Evolutionary conservation across 2,113 vertebrate species (phyloP), one percentile per base, ranked within the genome.

Genomic region (Pygathrix nemaeus): DNA sequence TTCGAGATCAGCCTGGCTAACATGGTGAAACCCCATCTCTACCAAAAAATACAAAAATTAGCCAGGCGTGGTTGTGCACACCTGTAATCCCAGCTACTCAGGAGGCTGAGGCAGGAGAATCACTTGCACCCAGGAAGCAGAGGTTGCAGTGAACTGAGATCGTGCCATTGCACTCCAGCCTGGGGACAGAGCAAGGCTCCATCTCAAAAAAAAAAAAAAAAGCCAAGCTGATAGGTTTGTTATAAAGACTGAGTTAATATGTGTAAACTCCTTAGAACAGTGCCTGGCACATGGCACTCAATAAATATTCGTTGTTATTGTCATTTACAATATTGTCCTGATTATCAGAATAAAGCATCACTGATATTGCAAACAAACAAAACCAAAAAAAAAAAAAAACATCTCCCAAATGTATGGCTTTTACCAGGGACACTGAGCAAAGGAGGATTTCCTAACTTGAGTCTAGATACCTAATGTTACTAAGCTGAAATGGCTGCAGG

Each of bases 101-200:
- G 32, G 32, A n/a, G 66, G 32, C 32, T 68, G 66, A 68, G 16
- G 66, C 32, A 35, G 66, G 32, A 68, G 66, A 35, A 68, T 68
- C 7, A 4, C 66, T 4, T 68, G 66, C 18, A 35, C 32, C 14
- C 0, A 1, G 66, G 6, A n/a, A 16, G 32, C 0, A 0, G 66
- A 68, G 30, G 32, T 35, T n/a, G 32, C 14, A 18, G 66, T 35
- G 6, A 30, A 32, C 32, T 2, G 16, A 35, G 66, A 68, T 32
- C 2, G 7, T 8, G 14, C 32, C 16, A 68, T 35, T 35, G 32
- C 66, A 68, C 66, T 7, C 66, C 66, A n/a, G 32, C 32, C 30
- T 68, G 66, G 64, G 32, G 32, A 68, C 3, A 35, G 32, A 68
- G 32, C 30, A 16, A 68, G 66, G 14, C 30, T n/a, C 66, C 32